Evolutionary conservation across 2,888 invertebrate genomes (phyloP).

Genomic region (Volucella zonaria): DNA sequence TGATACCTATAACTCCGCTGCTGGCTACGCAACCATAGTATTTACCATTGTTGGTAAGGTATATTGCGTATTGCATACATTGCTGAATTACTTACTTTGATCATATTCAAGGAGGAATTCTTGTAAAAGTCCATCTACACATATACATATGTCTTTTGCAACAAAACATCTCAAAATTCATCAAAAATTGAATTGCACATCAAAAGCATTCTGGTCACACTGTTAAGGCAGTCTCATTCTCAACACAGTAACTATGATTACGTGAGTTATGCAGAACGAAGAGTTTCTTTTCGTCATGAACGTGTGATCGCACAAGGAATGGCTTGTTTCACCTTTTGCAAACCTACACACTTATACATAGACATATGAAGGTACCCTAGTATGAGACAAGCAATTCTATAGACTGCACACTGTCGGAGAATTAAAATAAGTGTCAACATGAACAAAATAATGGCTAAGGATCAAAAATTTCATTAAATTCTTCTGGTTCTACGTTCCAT

Average conservation of each 20-base stretch:
- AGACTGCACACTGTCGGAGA: conserved; percentile 58
- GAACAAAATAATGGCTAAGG: conserved; percentile 71
- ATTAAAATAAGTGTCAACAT: conserved; percentile 74
- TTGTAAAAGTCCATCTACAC: too few relatives aligned
- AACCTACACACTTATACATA: neutral
- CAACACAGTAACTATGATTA: conserved; percentile 47
- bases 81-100: too few relatives aligned
- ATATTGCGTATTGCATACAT: too few relatives aligned
- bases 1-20: too few relatives aligned
- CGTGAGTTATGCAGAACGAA: conserved; percentile 61
- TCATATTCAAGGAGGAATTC: too few relatives aligned
- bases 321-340: conserved; percentile 31
- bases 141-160: too few relatives aligned
- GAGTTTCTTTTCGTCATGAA: conserved; percentile 54
- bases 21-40: too few relatives aligned
- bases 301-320: conserved; percentile 66
- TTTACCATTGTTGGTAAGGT: too few relatives aligned
- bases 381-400: conserved; percentile 30
- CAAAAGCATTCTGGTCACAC: neutral
- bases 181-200: too few relatives aligned
- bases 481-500: conserved; percentile 47
- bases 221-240: neutral
- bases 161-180: too few relatives aligned
- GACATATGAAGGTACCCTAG: neutral
- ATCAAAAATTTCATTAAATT: conserved; percentile 72